Evolutionary conservation across 2,888 invertebrate species (phyloP), one percentile per base, ranked within the genome.

Genomic region (Boloria euphrosyne): DNA sequence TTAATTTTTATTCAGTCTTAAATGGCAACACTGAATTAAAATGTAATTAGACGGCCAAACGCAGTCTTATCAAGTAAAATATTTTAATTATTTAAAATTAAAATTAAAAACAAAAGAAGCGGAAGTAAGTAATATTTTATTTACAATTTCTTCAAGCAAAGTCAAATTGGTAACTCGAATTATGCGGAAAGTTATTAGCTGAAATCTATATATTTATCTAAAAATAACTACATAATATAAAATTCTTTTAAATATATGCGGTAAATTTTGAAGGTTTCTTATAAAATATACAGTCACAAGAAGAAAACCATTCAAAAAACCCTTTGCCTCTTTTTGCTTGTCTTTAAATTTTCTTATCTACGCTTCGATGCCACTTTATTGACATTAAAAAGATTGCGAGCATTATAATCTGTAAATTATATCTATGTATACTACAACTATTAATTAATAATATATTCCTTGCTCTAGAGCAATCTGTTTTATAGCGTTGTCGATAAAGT

Each of bases 261-360:
- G 85, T 84, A 74, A 79, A 81, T 83, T 86, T 84, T 84, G 85
- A 89, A 84, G 89, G 90, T 85, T 80, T 81, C 85, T 86, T 79
- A 75, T 81, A 76, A 81, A 90, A 90, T 91, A 67, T 92, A 90
- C 90, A 91, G 78, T 77, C 74, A 69, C 74, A 78, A 78, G 75
- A 85, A 84, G 87, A 85, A 81, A 87, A 89, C 90, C 91, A 62
- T 85, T 83, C 87, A 90, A 89, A 90, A 84, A 75, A 82, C 80
- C 83, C 81, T 83, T 84, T 90, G 91, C 92, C 91, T 91, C 91
- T 81, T 81, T 84, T 83, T 85, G 91, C 91, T 92, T 90, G 90
- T 91, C 90, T 78, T 83, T 76, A 66, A 76, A 73, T 74, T 81
- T 85, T 85, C 79, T 68, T 22, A 60, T 67, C 78, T 83, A 78